Percentiles rank a stretch among this genome's conserved stretches.
Evolutionary conservation across 2,797 vertebrate genomes (phyloP).

Genomic region (Lacerta viridis): DNA sequence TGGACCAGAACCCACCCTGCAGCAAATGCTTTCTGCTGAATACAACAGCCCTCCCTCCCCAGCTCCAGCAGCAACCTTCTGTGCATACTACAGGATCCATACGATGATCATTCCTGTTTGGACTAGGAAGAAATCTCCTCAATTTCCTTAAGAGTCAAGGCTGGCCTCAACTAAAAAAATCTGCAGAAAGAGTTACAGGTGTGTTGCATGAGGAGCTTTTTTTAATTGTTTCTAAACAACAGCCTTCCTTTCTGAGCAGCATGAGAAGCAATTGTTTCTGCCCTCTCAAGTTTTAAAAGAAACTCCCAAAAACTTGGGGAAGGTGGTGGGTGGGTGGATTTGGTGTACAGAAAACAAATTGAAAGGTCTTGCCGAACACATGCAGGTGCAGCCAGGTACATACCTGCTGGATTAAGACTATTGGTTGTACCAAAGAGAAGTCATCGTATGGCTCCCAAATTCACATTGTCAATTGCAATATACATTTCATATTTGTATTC

Average conservation of each 20-base stretch:
- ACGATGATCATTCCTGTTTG: neutral
- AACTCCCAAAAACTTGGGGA: neutral
- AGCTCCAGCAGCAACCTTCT: neutral
- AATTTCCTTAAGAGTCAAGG: neutral
- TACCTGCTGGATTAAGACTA: neutral
- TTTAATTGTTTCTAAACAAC: neutral
- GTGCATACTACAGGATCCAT: neutral
- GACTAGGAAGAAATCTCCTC: neutral
- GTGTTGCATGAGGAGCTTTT: neutral
- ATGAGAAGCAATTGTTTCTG: neutral
- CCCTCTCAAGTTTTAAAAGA: neutral
- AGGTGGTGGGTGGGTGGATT: neutral
- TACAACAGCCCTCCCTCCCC: neutral
- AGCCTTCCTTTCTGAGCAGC: neutral
- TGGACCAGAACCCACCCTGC: neutral
- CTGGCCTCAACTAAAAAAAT: neutral
- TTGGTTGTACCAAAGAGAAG: neutral
- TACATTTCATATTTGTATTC: neutral
- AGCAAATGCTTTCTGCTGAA: neutral
- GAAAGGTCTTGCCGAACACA: neutral
- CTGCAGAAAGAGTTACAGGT: neutral
- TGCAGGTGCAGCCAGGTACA: neutral
- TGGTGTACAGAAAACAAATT: neutral
- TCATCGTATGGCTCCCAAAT: neutral
- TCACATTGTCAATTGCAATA: neutral